phyloP scores from a whole-genome alignment of 1,140 invertebrate genomes.

The Drosophila kepulauana region DNA sequence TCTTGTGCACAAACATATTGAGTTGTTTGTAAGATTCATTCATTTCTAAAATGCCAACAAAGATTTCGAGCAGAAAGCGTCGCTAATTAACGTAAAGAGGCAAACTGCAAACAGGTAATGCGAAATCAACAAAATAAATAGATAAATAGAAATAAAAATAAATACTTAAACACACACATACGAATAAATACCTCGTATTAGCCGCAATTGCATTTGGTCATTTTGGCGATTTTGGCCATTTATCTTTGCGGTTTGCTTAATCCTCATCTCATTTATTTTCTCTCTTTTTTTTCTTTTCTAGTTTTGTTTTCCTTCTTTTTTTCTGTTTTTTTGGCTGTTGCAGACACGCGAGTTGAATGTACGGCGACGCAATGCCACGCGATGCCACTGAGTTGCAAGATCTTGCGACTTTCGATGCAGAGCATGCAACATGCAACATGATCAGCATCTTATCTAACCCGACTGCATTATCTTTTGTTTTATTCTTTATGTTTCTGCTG shows the following conservation, averaged over 20 bases:
- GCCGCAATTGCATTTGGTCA: conserved; percentile 14
- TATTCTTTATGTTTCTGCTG: no score
- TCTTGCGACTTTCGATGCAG: conserved; percentile 1
- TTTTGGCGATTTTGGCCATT: conserved; percentile 19
- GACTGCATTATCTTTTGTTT: background rate
- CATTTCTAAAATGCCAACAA: conserved; percentile 9
- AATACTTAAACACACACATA: conserved; percentile 3
- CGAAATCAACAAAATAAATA: background rate
- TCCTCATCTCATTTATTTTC: conserved; percentile 4
- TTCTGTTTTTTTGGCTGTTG: background rate
- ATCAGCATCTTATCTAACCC: background rate
- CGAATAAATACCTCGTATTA: background rate
- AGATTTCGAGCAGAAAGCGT: conserved; percentile 52
- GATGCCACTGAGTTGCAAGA: conserved; percentile 1
- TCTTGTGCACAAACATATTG: background rate
- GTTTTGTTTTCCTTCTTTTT: background rate
- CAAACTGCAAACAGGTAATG: conserved; percentile 3
- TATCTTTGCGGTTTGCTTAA: conserved; percentile 24
- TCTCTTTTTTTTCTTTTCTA: background rate
- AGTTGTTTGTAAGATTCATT: conserved; percentile 12
- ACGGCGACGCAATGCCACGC: conserved; percentile 8
- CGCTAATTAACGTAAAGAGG: conserved; percentile 62
- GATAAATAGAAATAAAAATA: no score
- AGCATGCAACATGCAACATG: no score
- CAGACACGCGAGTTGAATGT: conserved; percentile 32